phyloP scores from a whole-genome alignment of 2,113 vertebrate genomes.

The Mormoops blainvillei region DNA sequence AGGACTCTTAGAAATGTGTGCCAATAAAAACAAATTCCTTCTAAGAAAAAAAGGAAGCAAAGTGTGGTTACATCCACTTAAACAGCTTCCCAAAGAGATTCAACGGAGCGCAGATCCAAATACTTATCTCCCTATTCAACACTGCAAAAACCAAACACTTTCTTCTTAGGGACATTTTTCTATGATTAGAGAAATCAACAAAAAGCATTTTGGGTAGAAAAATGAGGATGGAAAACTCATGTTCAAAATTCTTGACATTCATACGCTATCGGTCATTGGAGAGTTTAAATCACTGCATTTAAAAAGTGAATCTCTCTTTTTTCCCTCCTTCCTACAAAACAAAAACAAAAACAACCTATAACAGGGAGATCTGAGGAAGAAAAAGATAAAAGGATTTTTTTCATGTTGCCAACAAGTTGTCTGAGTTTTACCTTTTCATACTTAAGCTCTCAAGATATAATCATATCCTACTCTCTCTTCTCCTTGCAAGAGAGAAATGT shows the following conservation, averaged over 20 bases:
- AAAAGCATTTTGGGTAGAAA: constrained; percentile 21
- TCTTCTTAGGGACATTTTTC: not conserved
- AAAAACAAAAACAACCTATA: not conserved
- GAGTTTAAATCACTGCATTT: constrained; percentile 22
- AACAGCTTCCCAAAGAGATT: not conserved
- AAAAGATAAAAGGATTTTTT: not conserved
- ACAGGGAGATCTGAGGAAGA: not conserved
- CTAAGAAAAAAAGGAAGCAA: not conserved
- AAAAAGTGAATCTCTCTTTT: constrained; percentile 1
- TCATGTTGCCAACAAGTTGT: not conserved
- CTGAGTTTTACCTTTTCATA: not conserved
- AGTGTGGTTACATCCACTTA: not conserved
- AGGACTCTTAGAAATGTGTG: not conserved
- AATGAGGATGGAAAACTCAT: not conserved
- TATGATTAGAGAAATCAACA: not conserved
- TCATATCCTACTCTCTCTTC: not conserved
- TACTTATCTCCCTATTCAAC: not conserved
- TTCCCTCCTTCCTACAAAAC: not conserved
- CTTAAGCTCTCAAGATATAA: constrained; percentile 21
- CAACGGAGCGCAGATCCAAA: not conserved
- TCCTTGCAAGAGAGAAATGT: not conserved
- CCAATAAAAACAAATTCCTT: constrained; percentile 3
- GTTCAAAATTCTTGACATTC: constrained; percentile 43
- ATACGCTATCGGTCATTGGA: not conserved
- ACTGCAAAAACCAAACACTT: not conserved